Base-by-base conservation (phyloP, 2,797 vertebrate species). In the Manis pentadactyla region DNA sequence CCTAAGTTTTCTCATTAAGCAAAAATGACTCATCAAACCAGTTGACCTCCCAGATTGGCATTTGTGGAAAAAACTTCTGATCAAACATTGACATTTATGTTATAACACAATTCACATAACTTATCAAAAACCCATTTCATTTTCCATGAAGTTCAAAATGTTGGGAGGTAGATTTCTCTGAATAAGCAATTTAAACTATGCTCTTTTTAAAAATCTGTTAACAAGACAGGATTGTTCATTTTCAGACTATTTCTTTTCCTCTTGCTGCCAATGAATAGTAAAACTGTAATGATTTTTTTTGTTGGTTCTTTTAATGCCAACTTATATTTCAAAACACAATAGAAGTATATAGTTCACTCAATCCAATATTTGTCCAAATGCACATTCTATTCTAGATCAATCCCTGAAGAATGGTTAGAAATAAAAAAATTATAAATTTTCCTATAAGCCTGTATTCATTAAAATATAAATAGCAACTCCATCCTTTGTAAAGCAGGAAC, bases 181-280 rank as follows among this genome's bases (percentile, higher is more conserved):
- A 96, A 97, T 86, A 96, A 92, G 68, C 75, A 97, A 93, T 63
- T 97, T 94, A 85, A 95, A 92, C 51, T 64, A 73, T 94, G 31
- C 3, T 95, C 25, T 78, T 79, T 83, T 55, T 27, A n/a, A 84
- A 68, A 89, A 95, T 83, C 53, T 25, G 39, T 92, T 96, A 97
- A 93, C 86, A 85, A 78, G 71, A 74, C 39, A 82, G 69, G 85
- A 82, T 64, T 88, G 42, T 81, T 95, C 92, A 92, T 90, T 91
- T 96, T 89, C 69, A 96, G 49, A 93, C 42, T 61, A 94, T 79
- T 94, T 95, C 23, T 94, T 95, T 94, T 89, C n/a, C 5, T 84
- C 29, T 77, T 89, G n/a, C 39, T 83, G 64, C 86, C 74, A 93
- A 94, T 1, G 4, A 95, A 63, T 37, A 66, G 31, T 68, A 84